A percentile compares a stretch with the other conserved stretches of the same genome.
Conservation (phyloP, 1,140 invertebrate genomes). For the Drosophila tsacasi region DNA sequence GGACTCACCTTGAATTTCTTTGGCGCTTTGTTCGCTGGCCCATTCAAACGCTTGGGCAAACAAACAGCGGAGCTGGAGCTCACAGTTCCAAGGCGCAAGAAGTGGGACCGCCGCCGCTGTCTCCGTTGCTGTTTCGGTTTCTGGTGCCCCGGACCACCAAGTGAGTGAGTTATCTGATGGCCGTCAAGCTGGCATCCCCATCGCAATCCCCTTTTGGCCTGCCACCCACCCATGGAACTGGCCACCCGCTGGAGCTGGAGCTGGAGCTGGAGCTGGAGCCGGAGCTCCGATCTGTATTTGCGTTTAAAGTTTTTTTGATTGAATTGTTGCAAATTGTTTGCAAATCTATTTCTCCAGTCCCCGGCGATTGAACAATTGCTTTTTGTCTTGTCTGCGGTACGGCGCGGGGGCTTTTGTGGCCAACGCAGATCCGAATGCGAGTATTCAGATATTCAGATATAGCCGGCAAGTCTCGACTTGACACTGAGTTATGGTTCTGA, state of each 20-base stretch:
- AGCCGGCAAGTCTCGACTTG: slow-evolving; percentile 65
- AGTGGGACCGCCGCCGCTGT: slow-evolving; percentile 32
- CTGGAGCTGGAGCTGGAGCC: slow-evolving; percentile 24
- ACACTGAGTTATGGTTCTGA: slow-evolving; percentile 84
- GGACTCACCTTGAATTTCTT: slow-evolving; percentile 79
- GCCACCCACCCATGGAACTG: slow-evolving; percentile 22
- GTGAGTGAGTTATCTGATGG: slow-evolving; percentile 84
- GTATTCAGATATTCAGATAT: slow-evolving; percentile 55
- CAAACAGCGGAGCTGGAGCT: slow-evolving; percentile 51
- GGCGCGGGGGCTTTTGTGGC: slow-evolving; percentile 69
- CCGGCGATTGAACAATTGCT: slow-evolving; percentile 75
- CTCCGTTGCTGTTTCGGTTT: slow-evolving; percentile 5
- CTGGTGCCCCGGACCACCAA: slow-evolving; percentile 65
- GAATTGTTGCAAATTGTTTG: slow-evolving; percentile 84
- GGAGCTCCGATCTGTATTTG: slow-evolving; percentile 69
- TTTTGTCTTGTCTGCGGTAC: slow-evolving; percentile 74
- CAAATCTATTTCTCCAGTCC: slow-evolving; percentile 74
- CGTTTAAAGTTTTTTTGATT: slow-evolving; percentile 84
- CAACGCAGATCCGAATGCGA: slow-evolving; percentile 55
- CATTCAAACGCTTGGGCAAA: slow-evolving; percentile 80
- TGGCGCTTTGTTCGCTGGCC: slow-evolving; percentile 53
- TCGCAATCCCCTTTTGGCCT: slow-evolving; percentile 21
- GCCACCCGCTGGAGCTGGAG: slow-evolving; percentile 36
- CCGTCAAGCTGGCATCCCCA: slow-evolving; percentile 46
- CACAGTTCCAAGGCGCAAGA: slow-evolving; percentile 38